Evolutionary conservation across 2,888 invertebrate genomes (phyloP).

Genomic region (Dioctria rufipes): DNA sequence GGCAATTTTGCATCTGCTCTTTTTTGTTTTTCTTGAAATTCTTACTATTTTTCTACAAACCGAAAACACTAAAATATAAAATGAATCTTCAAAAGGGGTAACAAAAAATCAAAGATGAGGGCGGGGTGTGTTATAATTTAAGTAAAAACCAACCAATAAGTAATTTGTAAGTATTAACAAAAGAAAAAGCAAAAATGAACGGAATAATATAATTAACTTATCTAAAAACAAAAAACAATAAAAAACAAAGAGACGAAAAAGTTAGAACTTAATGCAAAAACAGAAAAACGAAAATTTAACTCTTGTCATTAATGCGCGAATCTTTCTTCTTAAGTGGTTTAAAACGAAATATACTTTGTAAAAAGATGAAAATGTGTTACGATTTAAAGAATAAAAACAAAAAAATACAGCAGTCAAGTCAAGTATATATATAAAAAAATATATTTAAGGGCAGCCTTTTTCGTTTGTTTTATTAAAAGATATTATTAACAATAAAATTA

Average conservation of each 20-base stretch:
- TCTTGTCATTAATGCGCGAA: not conserved
- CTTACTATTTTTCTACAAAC: too few species aligned
- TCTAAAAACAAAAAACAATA: too few species aligned
- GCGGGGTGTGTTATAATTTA: constrained; percentile 17
- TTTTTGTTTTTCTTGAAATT: too few species aligned
- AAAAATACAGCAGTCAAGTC: constrained; percentile 18
- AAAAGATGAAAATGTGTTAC: constrained; percentile 7
- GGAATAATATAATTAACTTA: too few species aligned
- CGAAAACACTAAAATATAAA: too few species aligned
- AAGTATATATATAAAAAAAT: not conserved
- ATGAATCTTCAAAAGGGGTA: too few species aligned
- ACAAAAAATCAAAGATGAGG: constrained; percentile 13
- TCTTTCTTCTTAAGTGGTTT: too few species aligned
- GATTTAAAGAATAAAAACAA: constrained; percentile 17
- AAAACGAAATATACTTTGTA: not conserved
- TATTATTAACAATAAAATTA: constrained; percentile 47
- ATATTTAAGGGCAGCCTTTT: constrained; percentile 36
- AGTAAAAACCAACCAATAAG: constrained; percentile 10
- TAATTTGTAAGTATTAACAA: constrained; percentile 39
- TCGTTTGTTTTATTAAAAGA: constrained; percentile 50
- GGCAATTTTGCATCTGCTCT: too few species aligned
- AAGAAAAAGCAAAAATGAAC: not conserved
- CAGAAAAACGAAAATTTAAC: constrained; percentile 15
- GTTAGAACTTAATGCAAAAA: too few species aligned
- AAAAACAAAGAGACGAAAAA: too few species aligned